A percentile compares a stretch with the other conserved stretches of the same genome.
Evolutionary conservation across 2,888 invertebrate genomes (phyloP).

Genomic region (Zonitis immaculata): DNA sequence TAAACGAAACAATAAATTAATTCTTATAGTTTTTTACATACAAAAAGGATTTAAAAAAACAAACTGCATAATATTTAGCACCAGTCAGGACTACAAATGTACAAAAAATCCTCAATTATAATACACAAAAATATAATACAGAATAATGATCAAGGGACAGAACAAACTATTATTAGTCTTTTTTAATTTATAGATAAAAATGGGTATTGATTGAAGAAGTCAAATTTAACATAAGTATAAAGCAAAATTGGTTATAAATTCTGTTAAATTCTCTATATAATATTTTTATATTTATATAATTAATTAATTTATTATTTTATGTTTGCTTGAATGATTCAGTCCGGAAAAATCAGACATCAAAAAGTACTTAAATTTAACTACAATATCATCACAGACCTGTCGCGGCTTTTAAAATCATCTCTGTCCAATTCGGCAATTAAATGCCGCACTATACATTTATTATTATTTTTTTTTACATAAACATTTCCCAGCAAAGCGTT

Average conservation of each 20-base stretch:
- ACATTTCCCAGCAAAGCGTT: slow-evolving; percentile 23
- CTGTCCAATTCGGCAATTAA: slow-evolving; percentile 34
- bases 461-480: slow-evolving; percentile 13
- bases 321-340: too few species aligned
- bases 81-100: slow-evolving; percentile 49
- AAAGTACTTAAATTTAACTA: slow-evolving; percentile 33
- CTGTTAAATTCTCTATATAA: neutral
- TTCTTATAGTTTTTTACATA: slow-evolving; percentile 34
- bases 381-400: slow-evolving; percentile 41
- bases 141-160: too few species aligned
- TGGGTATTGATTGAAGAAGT: too few species aligned
- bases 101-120: slow-evolving; percentile 38
- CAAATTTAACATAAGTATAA: too few species aligned
- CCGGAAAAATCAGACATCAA: slow-evolving; percentile 17
- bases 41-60: slow-evolving; percentile 45
- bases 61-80: slow-evolving; percentile 46
- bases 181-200: too few species aligned
- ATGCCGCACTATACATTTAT: slow-evolving; percentile 22
- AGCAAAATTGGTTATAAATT: slow-evolving; percentile 2
- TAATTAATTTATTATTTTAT: too few species aligned
- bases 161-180: too few species aligned
- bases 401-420: slow-evolving; percentile 32
- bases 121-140: slow-evolving; percentile 38
- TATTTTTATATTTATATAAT: too few species aligned
- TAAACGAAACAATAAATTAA: slow-evolving; percentile 43